Conservation (phyloP, 2,797 vertebrate species). For the Falco berigora region DNA sequence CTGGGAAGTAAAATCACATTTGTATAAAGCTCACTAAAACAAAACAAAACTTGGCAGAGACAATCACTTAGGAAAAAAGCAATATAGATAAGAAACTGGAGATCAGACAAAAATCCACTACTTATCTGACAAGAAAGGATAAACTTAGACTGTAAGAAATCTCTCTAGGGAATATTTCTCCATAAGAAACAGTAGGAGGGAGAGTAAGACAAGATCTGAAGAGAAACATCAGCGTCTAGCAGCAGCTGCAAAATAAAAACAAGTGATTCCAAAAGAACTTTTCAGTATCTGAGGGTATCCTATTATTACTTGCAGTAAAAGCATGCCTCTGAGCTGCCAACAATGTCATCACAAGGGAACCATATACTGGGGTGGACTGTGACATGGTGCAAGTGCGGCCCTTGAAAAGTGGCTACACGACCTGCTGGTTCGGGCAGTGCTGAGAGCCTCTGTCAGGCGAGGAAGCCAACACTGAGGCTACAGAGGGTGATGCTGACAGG, state of each 20-base stretch:
- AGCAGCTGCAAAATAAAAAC: background rate
- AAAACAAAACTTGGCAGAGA: background rate
- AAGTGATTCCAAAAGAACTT: background rate
- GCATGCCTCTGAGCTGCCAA: background rate
- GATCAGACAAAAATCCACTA: background rate
- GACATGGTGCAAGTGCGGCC: background rate
- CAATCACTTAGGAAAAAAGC: background rate
- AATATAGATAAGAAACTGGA: background rate
- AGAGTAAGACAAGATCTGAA: background rate
- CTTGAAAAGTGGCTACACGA: background rate
- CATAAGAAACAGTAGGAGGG: background rate
- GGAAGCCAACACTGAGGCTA: background rate
- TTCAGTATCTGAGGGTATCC: background rate
- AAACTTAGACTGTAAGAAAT: background rate
- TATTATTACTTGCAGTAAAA: background rate
- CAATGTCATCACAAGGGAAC: accelerated
- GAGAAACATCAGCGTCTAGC: background rate
- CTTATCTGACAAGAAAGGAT: background rate
- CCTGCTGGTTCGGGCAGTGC: background rate
- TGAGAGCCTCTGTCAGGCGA: accelerated
- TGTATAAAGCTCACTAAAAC: background rate
- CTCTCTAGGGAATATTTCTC: background rate
- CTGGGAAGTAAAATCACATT: background rate
- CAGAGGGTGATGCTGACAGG: background rate
- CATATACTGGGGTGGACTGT: background rate